Evolutionary conservation across 2,113 vertebrate species (phyloP), one percentile per base, ranked within the genome.

Genomic region (Dipodomys merriami): DNA sequence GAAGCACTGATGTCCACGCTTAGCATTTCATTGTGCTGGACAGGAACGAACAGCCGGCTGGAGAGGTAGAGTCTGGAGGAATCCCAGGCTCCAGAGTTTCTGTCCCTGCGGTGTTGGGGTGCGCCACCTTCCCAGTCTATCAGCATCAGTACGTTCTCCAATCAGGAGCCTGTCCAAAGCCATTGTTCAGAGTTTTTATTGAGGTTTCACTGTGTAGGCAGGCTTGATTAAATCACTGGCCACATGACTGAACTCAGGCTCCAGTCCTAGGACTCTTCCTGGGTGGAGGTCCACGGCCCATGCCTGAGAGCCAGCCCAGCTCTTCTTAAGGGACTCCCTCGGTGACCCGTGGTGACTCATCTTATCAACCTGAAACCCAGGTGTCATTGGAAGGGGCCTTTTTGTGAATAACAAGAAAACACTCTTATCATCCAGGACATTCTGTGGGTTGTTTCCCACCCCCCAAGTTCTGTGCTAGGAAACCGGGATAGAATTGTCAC

Each of bases 121-220:
- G 53, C 1, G 15, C 25, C 69, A n/a, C 44, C 80, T 33, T 77
- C 62, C n/a, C 35, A 6, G 29, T 33, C 12, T 23, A 13, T 23
- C 68, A 68, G 1, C 30, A 57, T 46, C 73, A 60, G 6, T 13
- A 39, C 35, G 8, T 68, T 57, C 30, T 4, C 85, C 49, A 71
- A 8, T 30, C 10, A 49, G 80, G 60, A 80, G 86, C 60, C 72
- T 73, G 49, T 81, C 64, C 46, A 71, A 83, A 33, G 22, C 73
- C 72, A 12, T 74, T 80, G 62, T 80, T 94, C 44, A 33, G 72
- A 89, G 71, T 79, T 89, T 93, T 74, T 49, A 89, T 39, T 84
- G 93, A 22, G 53, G 85, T 83, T 90, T 94, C 82, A 44, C 80
- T 86, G 67, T 3, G 39, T 89, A 82, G 91, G 49, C 53, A 76